Base-by-base conservation (phyloP, 2,113 vertebrate genomes). In the Archilochus colubris region DNA sequence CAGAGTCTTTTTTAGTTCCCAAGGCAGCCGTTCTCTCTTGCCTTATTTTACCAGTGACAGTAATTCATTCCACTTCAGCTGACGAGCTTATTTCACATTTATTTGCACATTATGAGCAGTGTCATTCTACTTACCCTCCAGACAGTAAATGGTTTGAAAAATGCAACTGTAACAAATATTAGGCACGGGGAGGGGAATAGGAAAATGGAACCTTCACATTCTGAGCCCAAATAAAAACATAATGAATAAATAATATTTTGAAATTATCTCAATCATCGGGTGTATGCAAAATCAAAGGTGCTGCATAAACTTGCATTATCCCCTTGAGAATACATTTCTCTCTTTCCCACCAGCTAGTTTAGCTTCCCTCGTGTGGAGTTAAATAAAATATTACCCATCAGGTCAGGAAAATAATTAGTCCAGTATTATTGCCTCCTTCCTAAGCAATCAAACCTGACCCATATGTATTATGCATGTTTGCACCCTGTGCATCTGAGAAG, bases 391-490 rank as follows among this genome's bases (percentile, higher is more conserved):
- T 97, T 96, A 97, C 95, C 96, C 93, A 94, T 97, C 95, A 96
- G 93, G 96, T 97, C 92, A 97, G 97, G 97, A 97, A 97, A 98
- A 98, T 96, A 98, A 98, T 98, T 98, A 97, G 97, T 97, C 96
- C 91, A 93, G 95, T 96, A 96, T 98, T 96, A 96, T 98, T 95
- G 94, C 84, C 86, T 97, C 96, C 96, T 92, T 96, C 84, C 86
- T 94, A 94, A 80, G 93, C 97, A 98, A 98, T 98, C 98, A 97
- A 93, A 97, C 95, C 94, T 97, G 97, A 98, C 97, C 98, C 96
- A 86, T 97, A 98, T 98, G 95, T 97, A 98, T 98, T 97, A 98
- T 98, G 97, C 87, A 98, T 97, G 69, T 94, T 95, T 93, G 91
- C 91, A 96, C 94, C 93, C 92, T 91, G 92, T 95, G 94, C 90